Conservation (phyloP, 37 sponge, comb jelly and placozoan species). For the Beroe forskalii region DNA sequence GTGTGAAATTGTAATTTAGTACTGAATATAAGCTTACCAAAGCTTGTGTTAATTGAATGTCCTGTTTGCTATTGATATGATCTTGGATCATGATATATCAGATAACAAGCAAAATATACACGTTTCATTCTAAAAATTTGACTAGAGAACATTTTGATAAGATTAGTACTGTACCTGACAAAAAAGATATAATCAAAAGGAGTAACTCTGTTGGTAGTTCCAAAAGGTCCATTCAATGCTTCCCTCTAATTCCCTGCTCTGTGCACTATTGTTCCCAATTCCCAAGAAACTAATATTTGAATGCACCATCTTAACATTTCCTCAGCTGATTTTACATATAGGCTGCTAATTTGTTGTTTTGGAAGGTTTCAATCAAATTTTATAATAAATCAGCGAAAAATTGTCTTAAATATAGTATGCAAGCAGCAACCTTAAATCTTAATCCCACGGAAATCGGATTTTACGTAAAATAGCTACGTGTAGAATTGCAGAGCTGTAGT, state of each 20-base stretch:
- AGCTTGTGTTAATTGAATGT: neutral
- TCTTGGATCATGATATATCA: neutral
- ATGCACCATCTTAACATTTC: too few relatives aligned
- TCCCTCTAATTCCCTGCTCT: too few relatives aligned
- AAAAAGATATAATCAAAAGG: neutral
- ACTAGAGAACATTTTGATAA: neutral
- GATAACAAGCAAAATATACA: neutral
- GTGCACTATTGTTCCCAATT: too few relatives aligned
- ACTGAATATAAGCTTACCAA: neutral
- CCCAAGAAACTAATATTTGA: too few relatives aligned
- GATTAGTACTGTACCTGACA: constrained; percentile 15
- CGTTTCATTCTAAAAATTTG: neutral
- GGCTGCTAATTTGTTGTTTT: too few relatives aligned
- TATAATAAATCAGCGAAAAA: too few relatives aligned
- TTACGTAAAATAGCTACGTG: too few relatives aligned
- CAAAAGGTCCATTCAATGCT: neutral
- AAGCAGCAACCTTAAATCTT: too few relatives aligned
- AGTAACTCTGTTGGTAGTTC: constrained; percentile 28
- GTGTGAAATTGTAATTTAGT: neutral
- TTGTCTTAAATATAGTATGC: too few relatives aligned
- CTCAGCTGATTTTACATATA: too few relatives aligned
- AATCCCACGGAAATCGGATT: too few relatives aligned
- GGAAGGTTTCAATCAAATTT: too few relatives aligned
- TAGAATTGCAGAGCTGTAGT: neutral
- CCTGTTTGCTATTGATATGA: neutral